Base-by-base conservation (phyloP, 2,797 vertebrate species). In the Muscicapa comitata region DNA sequence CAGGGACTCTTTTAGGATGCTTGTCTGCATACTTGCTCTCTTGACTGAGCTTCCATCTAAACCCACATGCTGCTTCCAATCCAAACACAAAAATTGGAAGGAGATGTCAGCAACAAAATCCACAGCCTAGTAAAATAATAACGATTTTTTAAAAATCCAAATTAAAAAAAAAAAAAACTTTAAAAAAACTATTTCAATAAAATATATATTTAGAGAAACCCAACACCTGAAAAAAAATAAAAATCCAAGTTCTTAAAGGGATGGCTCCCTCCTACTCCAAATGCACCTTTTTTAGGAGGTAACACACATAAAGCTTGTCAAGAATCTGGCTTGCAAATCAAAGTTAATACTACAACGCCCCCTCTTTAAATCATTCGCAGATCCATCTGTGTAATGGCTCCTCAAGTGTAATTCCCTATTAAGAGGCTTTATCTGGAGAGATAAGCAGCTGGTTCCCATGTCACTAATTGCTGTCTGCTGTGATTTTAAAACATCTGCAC, bases 401-500 rank as follows among this genome's bases (percentile, higher is more conserved):
- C 97, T 97, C 96, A 96, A 98, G 97, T 97, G 97, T 97, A 98
- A 98, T 98, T 97, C 97, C 97, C 97, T 98, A 98, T 98, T 98
- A 98, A 98, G 97, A 97, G 96, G 97, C 98, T 98, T 98, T 98
- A 98, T 98, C 97, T 98, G 97, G 96, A 97, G 97, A 98, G 98
- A 98, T 98, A 98, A 98, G 98, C 98, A 98, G 98, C 98, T 98
- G 98, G 97, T 97, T 98, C 97, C 97, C 96, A 96, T 97, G 98
- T 98, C 97, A 98, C 97, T 98, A 98, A 98, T 98, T 98, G 98
- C 97, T 98, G 97, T 97, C 98, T 98, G 98, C 98, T 98, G 98
- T 97, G 98, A 98, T 98, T 98, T 98, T 98, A 98, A 98, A 98
- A 98, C 98, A 98, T 98, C 98, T 98, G 98, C 97, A 98, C 97